Evolutionary conservation across 2,113 vertebrate species (phyloP), one percentile per base, ranked within the genome.

Genomic region (Isichthys henryi): DNA sequence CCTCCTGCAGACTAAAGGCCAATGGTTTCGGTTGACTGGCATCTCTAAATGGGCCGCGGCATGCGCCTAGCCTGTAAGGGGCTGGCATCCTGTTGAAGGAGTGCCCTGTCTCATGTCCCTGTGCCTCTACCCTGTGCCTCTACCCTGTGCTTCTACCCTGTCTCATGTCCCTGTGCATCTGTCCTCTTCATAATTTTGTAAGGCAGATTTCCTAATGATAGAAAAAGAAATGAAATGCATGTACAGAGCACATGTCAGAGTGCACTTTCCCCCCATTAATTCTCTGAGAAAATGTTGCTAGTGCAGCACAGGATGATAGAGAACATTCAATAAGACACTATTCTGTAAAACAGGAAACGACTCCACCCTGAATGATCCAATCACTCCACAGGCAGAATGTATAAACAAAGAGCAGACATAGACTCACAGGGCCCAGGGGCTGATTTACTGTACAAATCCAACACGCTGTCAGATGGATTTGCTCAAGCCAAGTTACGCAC

Each of bases 291-390:
- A 39, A 77, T 17, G 11, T 35, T 77, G 10, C 70, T 5, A 39
- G 70, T 10, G n/a, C 58, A 39, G 27, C 15, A 31, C 70, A 77
- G 13, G 27, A 13, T 31, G 70, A 77, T 17, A 31, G 3, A 35
- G 70, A 35, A 39, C 11, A 39, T 62, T 23, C 53, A 62, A 88
- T 58, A 66, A 88, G n/a, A 88, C 53, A 88, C 87, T 46, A 88
- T 88, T 83, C 43, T 93, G 94, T 90, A 92, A 88, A 92, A 91
- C 90, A 92, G 89, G 84, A 91, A 74, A 87, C 89, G 93, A 92
- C 91, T 94, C 93, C 91, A 92, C 74, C 89, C 86, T 45, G 88
- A 5, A 80, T 31, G 88, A 53, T 31, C 85, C 88, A 66, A 90
- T 46, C 19, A 89, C 90, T 89, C 89, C 49, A 1, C 3, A 83